Conservation (phyloP, 1,140 invertebrate species). For the Vanessa atalanta region DNA sequence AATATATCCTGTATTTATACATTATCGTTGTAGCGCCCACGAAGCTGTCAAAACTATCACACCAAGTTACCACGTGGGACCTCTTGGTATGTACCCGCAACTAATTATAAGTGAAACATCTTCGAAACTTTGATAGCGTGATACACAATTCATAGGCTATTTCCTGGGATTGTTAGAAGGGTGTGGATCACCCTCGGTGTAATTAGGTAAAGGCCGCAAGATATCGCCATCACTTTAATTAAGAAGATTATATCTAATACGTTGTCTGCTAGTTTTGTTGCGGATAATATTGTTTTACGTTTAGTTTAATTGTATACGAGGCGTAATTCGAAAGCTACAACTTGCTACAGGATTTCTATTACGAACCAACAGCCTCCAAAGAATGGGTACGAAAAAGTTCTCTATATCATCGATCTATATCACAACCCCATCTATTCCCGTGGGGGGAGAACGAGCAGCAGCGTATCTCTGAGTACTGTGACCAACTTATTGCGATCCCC, state of each 20-base stretch:
- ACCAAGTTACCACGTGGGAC: conserved; percentile 22
- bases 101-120: conserved; percentile 31
- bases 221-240: background rate
- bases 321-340: too few species aligned
- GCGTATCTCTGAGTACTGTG: too few species aligned
- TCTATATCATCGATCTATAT: too few species aligned
- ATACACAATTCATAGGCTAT: conserved; percentile 37
- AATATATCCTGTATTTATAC: background rate
- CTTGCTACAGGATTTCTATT: too few species aligned
- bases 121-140: conserved; percentile 34
- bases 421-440: too few species aligned
- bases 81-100: conserved; percentile 21
- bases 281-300: too few species aligned
- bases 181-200: conserved; percentile 18
- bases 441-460: too few species aligned
- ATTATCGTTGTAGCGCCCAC: background rate
- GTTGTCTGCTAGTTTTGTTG: background rate
- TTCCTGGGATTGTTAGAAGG: conserved; percentile 21
- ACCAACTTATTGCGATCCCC: too few species aligned
- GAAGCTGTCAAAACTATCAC: conserved; percentile 7
- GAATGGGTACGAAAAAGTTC: too few species aligned
- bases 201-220: conserved; percentile 14
- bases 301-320: too few species aligned
- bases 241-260: conserved; percentile 3
- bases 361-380: too few species aligned